These are phyloP conservation scores for Drosophila simulans DNA, from an alignment of 1,140 invertebrate species.

Conservation along the genomic window DNA sequence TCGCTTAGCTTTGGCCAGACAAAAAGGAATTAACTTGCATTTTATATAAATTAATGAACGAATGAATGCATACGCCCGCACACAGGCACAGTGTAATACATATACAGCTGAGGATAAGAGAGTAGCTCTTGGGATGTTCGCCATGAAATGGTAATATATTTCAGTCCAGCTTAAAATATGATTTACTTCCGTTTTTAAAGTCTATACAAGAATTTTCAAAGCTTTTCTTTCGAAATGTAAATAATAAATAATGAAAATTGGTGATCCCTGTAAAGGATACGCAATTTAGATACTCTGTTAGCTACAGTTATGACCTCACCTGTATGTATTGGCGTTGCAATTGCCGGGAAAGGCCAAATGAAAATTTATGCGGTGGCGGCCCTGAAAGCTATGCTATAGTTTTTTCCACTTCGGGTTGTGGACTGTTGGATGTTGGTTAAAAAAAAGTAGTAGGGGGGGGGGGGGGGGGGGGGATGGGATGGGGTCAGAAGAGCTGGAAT, in stretches of 20 bases:
- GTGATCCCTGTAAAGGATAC: too few relatives aligned
- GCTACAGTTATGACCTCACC: constrained; percentile 1
- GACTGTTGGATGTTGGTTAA: constrained; percentile 27
- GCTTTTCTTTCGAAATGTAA: too few relatives aligned
- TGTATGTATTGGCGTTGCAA: constrained; percentile 36
- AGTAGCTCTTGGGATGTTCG: background rate
- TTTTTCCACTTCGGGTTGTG: constrained; percentile 31
- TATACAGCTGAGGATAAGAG: background rate
- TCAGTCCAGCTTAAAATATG: background rate
- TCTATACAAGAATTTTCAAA: background rate
- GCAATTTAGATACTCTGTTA: background rate
- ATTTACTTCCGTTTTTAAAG: background rate
- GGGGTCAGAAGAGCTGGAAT: background rate
- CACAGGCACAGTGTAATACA: constrained; percentile 16
- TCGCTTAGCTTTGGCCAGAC: constrained; percentile 75
- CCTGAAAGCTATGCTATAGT: constrained; percentile 60
- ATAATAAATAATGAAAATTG: too few relatives aligned
- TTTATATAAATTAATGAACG: constrained; percentile 84
- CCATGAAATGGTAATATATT: background rate
- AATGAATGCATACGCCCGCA: constrained; percentile 57
- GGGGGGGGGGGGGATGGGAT: too few relatives aligned
- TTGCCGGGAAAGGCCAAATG: constrained; percentile 54
- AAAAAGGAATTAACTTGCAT: constrained; percentile 84
- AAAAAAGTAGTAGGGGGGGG: background rate
- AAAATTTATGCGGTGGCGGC: constrained; percentile 70